Conservation (phyloP, 2,113 vertebrate genomes). For the Cyprinus carpio region DNA sequence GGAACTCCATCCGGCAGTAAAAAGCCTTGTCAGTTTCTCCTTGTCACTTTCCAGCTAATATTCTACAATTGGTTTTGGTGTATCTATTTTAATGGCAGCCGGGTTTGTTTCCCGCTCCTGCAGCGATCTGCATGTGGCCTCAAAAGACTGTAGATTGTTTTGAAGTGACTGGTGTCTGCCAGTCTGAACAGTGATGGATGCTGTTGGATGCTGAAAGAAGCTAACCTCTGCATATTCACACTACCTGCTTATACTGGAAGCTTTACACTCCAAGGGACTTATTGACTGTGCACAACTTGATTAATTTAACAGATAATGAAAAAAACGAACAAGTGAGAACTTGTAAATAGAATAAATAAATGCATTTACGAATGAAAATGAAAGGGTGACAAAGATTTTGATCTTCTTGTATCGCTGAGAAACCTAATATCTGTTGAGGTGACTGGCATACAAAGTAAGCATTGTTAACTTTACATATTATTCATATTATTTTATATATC, state of each 20-base stretch:
- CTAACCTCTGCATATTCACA: neutral
- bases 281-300: neutral
- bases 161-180: conserved; percentile 27
- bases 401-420: conserved; percentile 7
- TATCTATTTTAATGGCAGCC: conserved; percentile 70
- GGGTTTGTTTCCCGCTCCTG: conserved; percentile 70
- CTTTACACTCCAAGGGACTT: neutral
- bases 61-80: conserved; percentile 78
- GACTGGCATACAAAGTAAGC: conserved; percentile 35
- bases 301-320: neutral
- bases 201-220: neutral
- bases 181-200: neutral
- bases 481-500: conserved; percentile 45
- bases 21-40: conserved; percentile 67
- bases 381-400: neutral
- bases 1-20: conserved; percentile 69
- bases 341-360: neutral
- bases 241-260: neutral
- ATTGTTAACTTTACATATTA: conserved; percentile 34
- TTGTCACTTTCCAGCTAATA: conserved; percentile 74
- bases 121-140: conserved; percentile 64
- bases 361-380: neutral
- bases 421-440: conserved; percentile 14
- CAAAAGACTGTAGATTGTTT: conserved; percentile 59
- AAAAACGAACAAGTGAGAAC: neutral